Evolutionary conservation across 2,888 invertebrate genomes (phyloP).

Genomic region (Sialis fuliginosa): DNA sequence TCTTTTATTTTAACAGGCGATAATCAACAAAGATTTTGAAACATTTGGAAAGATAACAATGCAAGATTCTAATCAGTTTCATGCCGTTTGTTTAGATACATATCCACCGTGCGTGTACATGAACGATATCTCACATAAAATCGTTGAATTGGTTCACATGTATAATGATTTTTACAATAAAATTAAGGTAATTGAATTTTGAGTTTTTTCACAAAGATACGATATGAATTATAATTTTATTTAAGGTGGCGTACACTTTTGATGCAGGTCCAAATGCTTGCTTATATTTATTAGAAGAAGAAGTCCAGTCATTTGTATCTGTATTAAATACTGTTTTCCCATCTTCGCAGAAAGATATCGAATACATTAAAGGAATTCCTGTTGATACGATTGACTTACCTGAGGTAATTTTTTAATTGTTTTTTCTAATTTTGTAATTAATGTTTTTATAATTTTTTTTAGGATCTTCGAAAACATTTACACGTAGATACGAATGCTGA

Average conservation of each 20-base stretch:
- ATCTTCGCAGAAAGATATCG: slow-evolving; percentile 23
- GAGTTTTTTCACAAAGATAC: no score
- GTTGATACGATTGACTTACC: slow-evolving; percentile 16
- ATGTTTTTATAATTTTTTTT: slow-evolving; percentile 6
- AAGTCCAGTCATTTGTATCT: slow-evolving; percentile 49
- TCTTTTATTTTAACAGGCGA: slow-evolving; percentile 25
- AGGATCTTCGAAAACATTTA: slow-evolving; percentile 12
- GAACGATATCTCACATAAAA: slow-evolving; percentile 70
- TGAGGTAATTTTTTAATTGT: slow-evolving; percentile 14
- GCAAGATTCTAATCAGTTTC: slow-evolving; percentile 95
- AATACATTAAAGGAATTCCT: slow-evolving; percentile 39
- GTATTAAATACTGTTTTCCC: slow-evolving; percentile 60
- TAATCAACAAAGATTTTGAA: slow-evolving; percentile 53
- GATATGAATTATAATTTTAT: slow-evolving; percentile 9
- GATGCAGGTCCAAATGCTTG: slow-evolving; percentile 98
- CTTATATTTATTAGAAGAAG: slow-evolving; percentile 60
- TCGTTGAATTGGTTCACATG: slow-evolving; percentile 63
- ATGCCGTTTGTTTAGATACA: slow-evolving; percentile 84
- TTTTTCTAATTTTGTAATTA: slow-evolving; percentile 13
- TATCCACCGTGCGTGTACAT: slow-evolving; percentile 88
- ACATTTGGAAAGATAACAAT: slow-evolving; percentile 87
- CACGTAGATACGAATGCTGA: slow-evolving; percentile 11
- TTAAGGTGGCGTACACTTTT: slow-evolving; percentile 88
- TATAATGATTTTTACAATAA: slow-evolving; percentile 56
- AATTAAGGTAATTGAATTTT: slow-evolving; percentile 31